These are phyloP conservation scores for Ophiodon elongatus DNA, from an alignment of 2,113 vertebrate species.

Conservation along the genomic window DNA sequence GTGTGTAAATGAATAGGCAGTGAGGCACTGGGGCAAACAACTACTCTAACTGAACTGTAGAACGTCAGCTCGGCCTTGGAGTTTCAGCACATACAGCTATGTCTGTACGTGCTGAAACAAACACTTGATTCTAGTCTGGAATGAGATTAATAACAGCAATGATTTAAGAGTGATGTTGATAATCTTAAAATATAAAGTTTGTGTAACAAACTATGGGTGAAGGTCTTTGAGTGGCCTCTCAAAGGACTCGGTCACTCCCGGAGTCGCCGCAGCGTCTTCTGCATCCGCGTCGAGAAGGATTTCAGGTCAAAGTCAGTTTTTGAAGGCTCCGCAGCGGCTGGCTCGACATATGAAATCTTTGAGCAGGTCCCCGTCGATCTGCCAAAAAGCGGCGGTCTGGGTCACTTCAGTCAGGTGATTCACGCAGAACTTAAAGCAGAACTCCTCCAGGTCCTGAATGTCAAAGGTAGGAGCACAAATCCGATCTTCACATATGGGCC, in stretches of 20 bases:
- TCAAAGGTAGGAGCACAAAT: background rate
- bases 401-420: constrained; percentile 98
- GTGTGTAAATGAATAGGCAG: background rate
- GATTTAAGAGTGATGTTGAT: background rate
- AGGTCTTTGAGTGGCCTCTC: too few relatives aligned
- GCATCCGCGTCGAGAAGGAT: background rate
- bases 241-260: background rate
- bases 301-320: constrained; percentile 87
- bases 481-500: background rate
- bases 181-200: background rate
- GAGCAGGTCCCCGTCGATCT: constrained; percentile 94
- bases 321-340: constrained; percentile 97
- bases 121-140: background rate
- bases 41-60: background rate
- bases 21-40: constrained; percentile 45
- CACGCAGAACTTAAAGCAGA: constrained; percentile 99
- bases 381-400: constrained; percentile 96
- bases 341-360: constrained; percentile 98
- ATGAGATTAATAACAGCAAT: constrained; percentile 21
- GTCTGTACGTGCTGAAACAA: too few relatives aligned
- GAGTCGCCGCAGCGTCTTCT: background rate
- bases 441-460: constrained; percentile 95
- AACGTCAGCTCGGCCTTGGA: background rate
- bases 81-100: background rate
- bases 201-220: background rate